Conservation (phyloP, 64 coral and sea anemone genomes). For the Catalaphyllia jardinei region DNA sequence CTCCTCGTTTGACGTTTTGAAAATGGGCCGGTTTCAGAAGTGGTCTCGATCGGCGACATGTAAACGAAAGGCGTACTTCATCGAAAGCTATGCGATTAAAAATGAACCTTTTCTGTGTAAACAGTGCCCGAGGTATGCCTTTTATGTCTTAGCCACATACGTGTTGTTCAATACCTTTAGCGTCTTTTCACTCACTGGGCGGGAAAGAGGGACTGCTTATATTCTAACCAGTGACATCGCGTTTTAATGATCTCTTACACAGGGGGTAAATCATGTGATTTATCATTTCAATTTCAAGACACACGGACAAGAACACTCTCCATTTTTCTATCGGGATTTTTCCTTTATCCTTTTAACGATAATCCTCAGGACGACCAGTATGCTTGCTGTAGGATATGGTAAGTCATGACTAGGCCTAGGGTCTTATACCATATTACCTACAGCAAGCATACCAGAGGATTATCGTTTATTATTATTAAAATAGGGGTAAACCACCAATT, state of each 20-base stretch:
- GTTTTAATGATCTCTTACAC: conserved; percentile 21
- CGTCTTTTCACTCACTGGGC: conserved; percentile 17
- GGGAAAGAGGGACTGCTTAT: conserved; percentile 5
- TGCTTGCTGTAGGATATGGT: no score
- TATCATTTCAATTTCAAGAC: conserved; percentile 47
- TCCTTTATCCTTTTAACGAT: no score
- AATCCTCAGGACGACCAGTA: no score
- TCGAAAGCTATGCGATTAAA: conserved; percentile 37
- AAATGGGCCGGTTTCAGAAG: neutral
- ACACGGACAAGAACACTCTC: conserved; percentile 45
- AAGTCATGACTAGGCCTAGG: no score
- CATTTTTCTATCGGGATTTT: no score
- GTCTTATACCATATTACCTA: no score
- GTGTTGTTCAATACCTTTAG: conserved; percentile 24
- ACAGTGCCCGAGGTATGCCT: conserved; percentile 36
- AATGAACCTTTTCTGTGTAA: conserved; percentile 21
- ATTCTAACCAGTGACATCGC: neutral
- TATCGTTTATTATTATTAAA: no score
- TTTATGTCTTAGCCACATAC: conserved; percentile 16
- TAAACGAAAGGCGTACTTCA: conserved; percentile 22
- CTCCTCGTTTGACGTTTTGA: neutral
- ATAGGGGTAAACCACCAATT: no score
- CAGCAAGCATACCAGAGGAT: no score
- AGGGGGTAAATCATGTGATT: conserved; percentile 26
- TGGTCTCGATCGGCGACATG: neutral